Conservation (phyloP, 2,797 vertebrate genomes). For the Masticophis lateralis region DNA sequence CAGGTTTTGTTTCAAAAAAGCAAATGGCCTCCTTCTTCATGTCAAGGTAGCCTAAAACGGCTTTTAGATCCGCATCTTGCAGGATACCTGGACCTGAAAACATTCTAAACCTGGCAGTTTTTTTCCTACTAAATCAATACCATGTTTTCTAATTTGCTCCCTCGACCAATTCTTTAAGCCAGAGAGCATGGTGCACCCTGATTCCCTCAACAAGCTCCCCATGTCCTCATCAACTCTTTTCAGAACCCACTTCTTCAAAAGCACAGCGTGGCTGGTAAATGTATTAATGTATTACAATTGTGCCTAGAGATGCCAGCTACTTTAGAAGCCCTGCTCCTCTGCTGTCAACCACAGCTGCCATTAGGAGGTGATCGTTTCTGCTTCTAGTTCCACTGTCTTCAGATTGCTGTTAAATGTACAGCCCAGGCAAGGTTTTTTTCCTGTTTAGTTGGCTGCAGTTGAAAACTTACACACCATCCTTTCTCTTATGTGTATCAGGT, state of each 20-base stretch:
- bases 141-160: neutral
- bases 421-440: neutral
- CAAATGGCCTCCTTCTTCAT: neutral
- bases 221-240: neutral
- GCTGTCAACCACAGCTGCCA: neutral
- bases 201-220: neutral
- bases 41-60: neutral
- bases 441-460: neutral
- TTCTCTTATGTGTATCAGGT: neutral
- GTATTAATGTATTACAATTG: neutral
- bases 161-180: neutral
- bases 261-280: neutral
- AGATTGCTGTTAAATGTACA: neutral
- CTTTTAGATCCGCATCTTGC: conserved; percentile 3
- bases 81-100: neutral
- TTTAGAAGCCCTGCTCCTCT: neutral
- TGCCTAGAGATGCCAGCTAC: neutral
- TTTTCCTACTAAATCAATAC: neutral
- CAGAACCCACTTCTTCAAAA: neutral
- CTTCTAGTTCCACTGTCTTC: neutral
- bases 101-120: neutral
- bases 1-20: neutral
- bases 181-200: neutral
- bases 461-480: neutral
- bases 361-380: neutral